phyloP scores from a whole-genome alignment of 2,797 vertebrate species.

The Takifugu rubripes region DNA sequence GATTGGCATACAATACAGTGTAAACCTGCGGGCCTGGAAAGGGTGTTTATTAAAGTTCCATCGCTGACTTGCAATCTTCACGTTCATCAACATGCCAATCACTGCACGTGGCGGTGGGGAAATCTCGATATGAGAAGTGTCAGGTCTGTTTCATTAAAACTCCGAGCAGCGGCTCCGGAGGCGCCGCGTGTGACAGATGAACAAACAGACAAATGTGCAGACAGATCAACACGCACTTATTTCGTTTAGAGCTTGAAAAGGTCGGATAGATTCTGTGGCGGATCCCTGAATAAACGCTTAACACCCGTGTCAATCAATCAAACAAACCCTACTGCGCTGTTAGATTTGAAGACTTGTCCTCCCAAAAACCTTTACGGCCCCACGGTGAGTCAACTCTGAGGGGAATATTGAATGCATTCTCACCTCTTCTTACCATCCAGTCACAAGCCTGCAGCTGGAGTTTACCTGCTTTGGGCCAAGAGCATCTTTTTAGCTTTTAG shows the following conservation, averaged over 20 bases:
- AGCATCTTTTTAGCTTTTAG: too few relatives aligned
- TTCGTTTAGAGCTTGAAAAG: conserved; percentile 10
- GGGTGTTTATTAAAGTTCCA: conserved; percentile 33
- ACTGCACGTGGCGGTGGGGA: conserved; percentile 18
- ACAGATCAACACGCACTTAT: conserved; percentile 7
- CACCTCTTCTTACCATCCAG: too few relatives aligned
- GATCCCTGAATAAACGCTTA: conserved; percentile 4
- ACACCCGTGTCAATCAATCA: too few relatives aligned
- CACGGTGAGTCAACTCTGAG: too few relatives aligned
- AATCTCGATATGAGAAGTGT: conserved; percentile 15
- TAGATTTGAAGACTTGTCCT: too few relatives aligned
- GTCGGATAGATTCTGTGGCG: background rate
- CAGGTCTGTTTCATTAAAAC: conserved; percentile 27
- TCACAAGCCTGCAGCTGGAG: too few relatives aligned
- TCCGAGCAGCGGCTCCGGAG: conserved; percentile 16
- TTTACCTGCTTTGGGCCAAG: too few relatives aligned
- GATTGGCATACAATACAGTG: too few relatives aligned
- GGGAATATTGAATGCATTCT: too few relatives aligned
- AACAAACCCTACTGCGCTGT: too few relatives aligned
- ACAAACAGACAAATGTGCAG: conserved; percentile 10
- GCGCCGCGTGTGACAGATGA: conserved; percentile 10
- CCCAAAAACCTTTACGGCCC: too few relatives aligned
- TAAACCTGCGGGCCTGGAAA: conserved; percentile 11
- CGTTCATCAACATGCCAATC: conserved; percentile 30
- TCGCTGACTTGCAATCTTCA: conserved; percentile 19